Evolutionary conservation across 2,113 vertebrate genomes (phyloP).

Genomic region (Penelope pileata): DNA sequence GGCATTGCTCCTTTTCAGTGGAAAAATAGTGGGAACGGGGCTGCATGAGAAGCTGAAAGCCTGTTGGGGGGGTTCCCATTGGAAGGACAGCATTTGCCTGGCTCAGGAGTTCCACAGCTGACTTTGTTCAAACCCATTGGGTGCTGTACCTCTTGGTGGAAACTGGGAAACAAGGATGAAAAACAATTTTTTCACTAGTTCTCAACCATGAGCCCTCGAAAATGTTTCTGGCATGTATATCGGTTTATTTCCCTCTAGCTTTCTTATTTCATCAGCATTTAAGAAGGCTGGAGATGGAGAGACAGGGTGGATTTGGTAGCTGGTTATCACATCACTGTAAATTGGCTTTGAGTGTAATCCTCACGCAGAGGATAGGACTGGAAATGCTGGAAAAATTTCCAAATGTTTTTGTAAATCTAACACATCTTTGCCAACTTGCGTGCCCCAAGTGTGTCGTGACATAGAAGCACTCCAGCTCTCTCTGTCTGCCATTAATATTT

Average conservation of each 20-base stretch:
- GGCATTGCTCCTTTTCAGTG: not conserved
- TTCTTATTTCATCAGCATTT: constrained; percentile 29
- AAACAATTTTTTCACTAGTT: not conserved
- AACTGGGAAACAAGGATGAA: not conserved
- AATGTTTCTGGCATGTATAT: constrained; percentile 4
- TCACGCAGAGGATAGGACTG: not conserved
- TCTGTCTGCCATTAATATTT: constrained; percentile 42
- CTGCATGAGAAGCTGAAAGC: not conserved
- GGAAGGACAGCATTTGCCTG: not conserved
- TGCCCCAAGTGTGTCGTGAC: not conserved
- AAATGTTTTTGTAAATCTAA: constrained; percentile 17
- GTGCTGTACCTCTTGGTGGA: not conserved
- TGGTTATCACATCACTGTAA: constrained; percentile 17
- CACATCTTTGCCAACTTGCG: constrained; percentile 18
- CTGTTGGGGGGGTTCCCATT: not conserved
- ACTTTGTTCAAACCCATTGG: not conserved
- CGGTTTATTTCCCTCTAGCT: constrained; percentile 1
- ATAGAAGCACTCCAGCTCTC: constrained; percentile 15
- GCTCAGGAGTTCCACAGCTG: not conserved
- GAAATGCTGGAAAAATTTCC: not conserved
- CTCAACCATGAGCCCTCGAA: not conserved
- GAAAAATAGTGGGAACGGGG: not conserved
- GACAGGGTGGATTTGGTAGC: constrained; percentile 5
- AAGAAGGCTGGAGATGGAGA: constrained; percentile 44
- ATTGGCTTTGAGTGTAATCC: constrained; percentile 11